Conservation (phyloP, 2,113 vertebrate genomes). For the Protobothrops mucrosquamatus region DNA sequence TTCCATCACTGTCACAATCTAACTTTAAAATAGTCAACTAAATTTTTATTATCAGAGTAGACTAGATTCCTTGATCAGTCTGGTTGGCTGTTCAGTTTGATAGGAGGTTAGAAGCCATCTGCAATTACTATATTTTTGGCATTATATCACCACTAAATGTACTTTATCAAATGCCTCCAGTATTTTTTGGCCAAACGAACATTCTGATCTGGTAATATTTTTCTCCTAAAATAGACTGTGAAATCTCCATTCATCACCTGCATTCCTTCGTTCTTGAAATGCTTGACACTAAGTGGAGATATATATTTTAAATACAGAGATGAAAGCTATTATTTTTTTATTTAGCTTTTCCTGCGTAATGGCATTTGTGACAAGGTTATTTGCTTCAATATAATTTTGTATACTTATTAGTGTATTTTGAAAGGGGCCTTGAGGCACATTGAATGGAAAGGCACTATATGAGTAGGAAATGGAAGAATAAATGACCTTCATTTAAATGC, state of each 20-base stretch:
- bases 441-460: constrained; percentile 59
- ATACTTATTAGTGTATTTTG: constrained; percentile 76
- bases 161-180: constrained; percentile 18
- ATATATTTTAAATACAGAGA: constrained; percentile 73
- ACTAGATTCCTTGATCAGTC: not conserved
- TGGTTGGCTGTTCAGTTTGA: not conserved
- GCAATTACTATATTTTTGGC: not conserved
- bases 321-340: constrained; percentile 77
- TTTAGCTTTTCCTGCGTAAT: constrained; percentile 76
- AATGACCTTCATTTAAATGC: constrained; percentile 70
- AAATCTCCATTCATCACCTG: constrained; percentile 37
- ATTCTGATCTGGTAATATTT: constrained; percentile 35
- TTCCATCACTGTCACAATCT: constrained; percentile 8
- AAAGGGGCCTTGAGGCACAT: constrained; percentile 66
- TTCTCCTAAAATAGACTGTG: constrained; percentile 20
- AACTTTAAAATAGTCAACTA: constrained; percentile 28
- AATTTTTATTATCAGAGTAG: not conserved
- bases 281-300: constrained; percentile 75
- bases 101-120: not conserved
- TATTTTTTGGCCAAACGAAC: constrained; percentile 23
- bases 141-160: constrained; percentile 6
- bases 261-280: constrained; percentile 62
- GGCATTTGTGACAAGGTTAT: constrained; percentile 80
- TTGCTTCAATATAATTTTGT: constrained; percentile 75
- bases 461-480: constrained; percentile 65